Evolutionary conservation across 2,888 invertebrate genomes (phyloP), one percentile per base, ranked within the genome.

Genomic region (Plebejus argus): DNA sequence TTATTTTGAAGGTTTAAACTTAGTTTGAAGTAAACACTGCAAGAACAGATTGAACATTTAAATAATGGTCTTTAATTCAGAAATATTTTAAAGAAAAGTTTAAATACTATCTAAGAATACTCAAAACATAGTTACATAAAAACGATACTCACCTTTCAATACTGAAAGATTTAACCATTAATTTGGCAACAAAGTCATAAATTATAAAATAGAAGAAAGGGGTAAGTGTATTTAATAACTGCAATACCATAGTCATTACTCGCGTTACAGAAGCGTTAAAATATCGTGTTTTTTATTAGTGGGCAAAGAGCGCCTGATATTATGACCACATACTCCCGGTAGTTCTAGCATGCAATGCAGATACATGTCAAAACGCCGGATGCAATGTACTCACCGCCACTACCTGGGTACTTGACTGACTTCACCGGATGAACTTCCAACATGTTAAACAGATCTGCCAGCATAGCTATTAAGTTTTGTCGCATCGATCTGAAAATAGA

Each of bases 371-470:
- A 79, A 77, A 78, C 76, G 56, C 53, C 75, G 45, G 76, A 76
- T 79, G 74, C 78, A 53, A 70, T 66, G 70, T 53, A 79, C 12
- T 61, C 93, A 94, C 92, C 85, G 92, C 93, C 92, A 90, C 96
- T 96, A 82, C 96, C 97, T 5, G 97, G 97, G 89, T 97, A 96
- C 86, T 97, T 96, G 81, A 98, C 98, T 86, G 97, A 97, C 89
- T 97, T 97, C 66, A 97, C 97, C 28, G 98, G 98, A 91, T 98
- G 97, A 81, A 99, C 97, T 95, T 99, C 99, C 88, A 99, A 95
- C 85, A 98, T 95, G 91, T 98, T 98, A 93, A 99, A 99, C 85
- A 99, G 95, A 91, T 99, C 99, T 79, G 99, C 98, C 83, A 99
- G 95, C 94, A 99, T 97, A 78, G 98, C 98, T 84, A 98, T 95